Evolutionary conservation across 2,888 invertebrate species (phyloP).

Genomic region (Halictus quadricinctus): DNA sequence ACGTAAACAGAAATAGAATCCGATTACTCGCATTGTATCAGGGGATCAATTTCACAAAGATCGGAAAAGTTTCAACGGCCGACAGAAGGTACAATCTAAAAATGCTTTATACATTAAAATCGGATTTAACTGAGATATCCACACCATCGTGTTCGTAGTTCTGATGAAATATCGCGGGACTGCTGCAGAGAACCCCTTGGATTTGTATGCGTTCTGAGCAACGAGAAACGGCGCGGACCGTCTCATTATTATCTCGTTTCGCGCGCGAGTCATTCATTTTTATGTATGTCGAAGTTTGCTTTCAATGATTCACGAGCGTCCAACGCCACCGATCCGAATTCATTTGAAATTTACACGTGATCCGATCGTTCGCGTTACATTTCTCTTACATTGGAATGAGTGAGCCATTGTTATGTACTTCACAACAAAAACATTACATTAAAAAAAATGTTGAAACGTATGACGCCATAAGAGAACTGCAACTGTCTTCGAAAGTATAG

Average conservation of each 20-base stretch:
- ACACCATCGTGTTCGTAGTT: slow-evolving; percentile 67
- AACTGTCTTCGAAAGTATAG: neutral
- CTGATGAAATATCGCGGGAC: slow-evolving; percentile 71
- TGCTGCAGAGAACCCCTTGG: slow-evolving; percentile 48
- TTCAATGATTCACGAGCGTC: slow-evolving; percentile 65
- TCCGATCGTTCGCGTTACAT: slow-evolving; percentile 26
- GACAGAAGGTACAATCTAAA: slow-evolving; percentile 26
- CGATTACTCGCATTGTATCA: no score
- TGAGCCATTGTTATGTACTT: no score
- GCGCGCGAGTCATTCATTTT: slow-evolving; percentile 73
- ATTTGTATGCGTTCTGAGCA: slow-evolving; percentile 44
- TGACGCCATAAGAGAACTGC: neutral
- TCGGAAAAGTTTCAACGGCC: neutral
- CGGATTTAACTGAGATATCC: slow-evolving; percentile 62
- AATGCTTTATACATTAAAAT: slow-evolving; percentile 66
- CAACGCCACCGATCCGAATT: slow-evolving; percentile 39
- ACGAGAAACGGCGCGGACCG: slow-evolving; percentile 27
- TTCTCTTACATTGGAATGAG: neutral
- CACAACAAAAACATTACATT: no score
- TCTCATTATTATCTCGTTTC: slow-evolving; percentile 72
- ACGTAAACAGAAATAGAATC: neutral
- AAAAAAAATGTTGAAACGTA: neutral
- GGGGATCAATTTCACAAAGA: neutral
- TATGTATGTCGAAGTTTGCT: slow-evolving; percentile 63
- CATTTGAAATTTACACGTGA: slow-evolving; percentile 27